A percentile compares a stretch with the other conserved stretches of the same genome.
Conservation (phyloP, 2,113 vertebrate species). For the Turnix velox region DNA sequence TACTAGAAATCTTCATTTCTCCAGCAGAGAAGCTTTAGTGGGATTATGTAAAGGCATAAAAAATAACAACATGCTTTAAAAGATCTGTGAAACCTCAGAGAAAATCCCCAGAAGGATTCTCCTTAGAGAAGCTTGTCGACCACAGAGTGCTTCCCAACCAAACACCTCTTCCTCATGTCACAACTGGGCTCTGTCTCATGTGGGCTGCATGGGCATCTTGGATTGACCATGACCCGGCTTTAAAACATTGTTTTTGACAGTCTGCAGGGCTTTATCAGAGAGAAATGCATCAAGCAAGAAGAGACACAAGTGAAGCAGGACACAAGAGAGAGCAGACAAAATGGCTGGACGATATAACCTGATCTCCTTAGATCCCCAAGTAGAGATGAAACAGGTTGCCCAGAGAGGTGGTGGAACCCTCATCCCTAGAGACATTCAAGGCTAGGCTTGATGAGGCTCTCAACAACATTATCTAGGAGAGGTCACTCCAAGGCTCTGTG, state of each 20-base stretch:
- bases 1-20: background rate
- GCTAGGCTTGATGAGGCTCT: no score
- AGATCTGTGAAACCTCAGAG: background rate
- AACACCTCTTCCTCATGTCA: rapidly evolving
- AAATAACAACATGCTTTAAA: background rate
- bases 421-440: no score
- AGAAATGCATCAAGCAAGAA: background rate
- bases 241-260: background rate
- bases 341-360: background rate
- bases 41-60: background rate
- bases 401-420: no score
- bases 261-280: background rate
- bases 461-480: no score
- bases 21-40: background rate
- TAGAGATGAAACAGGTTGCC: no score
- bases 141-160: background rate
- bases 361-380: background rate
- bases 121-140: background rate
- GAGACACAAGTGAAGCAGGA: background rate
- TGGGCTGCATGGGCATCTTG: background rate
- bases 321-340: background rate
- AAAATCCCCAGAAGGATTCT: background rate
- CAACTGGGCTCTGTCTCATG: rapidly evolving
- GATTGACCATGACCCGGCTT: rapidly evolving
- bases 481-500: no score